Base-by-base conservation (phyloP, 1,140 invertebrate species). In the Aphidius gifuensis region DNA sequence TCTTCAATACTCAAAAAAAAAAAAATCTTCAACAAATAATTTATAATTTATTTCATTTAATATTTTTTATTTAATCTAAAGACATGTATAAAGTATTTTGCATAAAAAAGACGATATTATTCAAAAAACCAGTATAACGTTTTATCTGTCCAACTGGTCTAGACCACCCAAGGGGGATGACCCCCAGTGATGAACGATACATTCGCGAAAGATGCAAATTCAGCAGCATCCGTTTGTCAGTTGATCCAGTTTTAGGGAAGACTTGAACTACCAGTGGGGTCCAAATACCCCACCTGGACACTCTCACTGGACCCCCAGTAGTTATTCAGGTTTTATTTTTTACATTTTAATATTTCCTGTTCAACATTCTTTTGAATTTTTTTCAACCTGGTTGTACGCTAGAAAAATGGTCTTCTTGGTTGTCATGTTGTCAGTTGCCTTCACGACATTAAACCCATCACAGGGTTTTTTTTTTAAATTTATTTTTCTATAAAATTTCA, bases 271-370 rank as follows among this genome's bases (percentile, higher is more conserved):
- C 79, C 77, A 74, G 77, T 80, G 78, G 43, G 49, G 58, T 48
- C 21, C 38, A 32, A 48, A 43, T 77, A 80, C 80, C 80, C 80
- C 78, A 81, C 80, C 79, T 80, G 80, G 80, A 77, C 76, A 40
- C 65, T 16, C 1, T 3, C 5, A 56, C 40, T 60, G 65, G 78
- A 80, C 79, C 79, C 77, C 79, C 79, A 80, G 73, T 69, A 69
- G 75, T 75, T 59, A 73, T 72, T 76, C 78, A 68, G 68, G 74
- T 80, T 80, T 74, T 68, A 60, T 60, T 23, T 16, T 16, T 16
- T 16, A 68, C 64, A 60, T 44, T 9, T 38, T 39, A 8, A 9
- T 53, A 42, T 21, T 16, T 62, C 47, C 58, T 32, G 23, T 32
- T 32, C 23, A 32, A 32, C 2, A 32, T 55, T 8, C 62, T 43